Evolutionary conservation across 1,140 invertebrate species (phyloP).

Genomic region (Lasaia peninsularis): DNA sequence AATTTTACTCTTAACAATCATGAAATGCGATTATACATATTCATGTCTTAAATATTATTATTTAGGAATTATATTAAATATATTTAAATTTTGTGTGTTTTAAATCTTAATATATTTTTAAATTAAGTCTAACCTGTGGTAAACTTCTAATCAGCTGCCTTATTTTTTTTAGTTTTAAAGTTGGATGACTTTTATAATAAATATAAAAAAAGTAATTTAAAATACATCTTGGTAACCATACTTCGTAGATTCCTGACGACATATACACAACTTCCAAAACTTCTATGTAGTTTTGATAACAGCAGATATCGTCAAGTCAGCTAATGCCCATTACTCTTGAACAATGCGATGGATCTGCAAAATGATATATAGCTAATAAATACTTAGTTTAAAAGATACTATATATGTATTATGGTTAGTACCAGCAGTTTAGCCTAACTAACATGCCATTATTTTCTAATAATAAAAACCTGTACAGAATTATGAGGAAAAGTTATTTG

Average conservation of each 20-base stretch:
- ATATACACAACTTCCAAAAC: not conserved
- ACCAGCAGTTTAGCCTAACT: too few relatives aligned
- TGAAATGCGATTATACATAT: too few relatives aligned
- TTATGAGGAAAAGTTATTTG: too few relatives aligned
- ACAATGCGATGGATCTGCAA: not conserved
- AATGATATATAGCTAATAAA: not conserved
- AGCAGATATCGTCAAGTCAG: not conserved
- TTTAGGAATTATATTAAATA: too few relatives aligned
- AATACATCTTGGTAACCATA: not conserved
- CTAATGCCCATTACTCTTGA: conserved; percentile 5
- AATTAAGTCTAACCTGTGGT: too few relatives aligned
- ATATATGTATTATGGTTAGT: not conserved
- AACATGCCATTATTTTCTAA: too few relatives aligned
- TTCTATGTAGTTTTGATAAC: not conserved
- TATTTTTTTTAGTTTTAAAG: not conserved
- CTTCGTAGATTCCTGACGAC: not conserved
- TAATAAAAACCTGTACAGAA: too few relatives aligned
- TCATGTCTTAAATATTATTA: too few relatives aligned
- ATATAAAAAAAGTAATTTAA: not conserved
- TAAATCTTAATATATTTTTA: too few relatives aligned
- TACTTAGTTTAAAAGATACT: not conserved
- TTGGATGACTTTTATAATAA: not conserved
- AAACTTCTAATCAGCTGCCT: not conserved
- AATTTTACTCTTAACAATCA: too few relatives aligned
- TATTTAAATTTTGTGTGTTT: too few relatives aligned